A percentile compares a stretch with the other conserved stretches of the same genome.
Conservation (phyloP, 2,888 invertebrate species). For the Plagiodera versicolora region DNA sequence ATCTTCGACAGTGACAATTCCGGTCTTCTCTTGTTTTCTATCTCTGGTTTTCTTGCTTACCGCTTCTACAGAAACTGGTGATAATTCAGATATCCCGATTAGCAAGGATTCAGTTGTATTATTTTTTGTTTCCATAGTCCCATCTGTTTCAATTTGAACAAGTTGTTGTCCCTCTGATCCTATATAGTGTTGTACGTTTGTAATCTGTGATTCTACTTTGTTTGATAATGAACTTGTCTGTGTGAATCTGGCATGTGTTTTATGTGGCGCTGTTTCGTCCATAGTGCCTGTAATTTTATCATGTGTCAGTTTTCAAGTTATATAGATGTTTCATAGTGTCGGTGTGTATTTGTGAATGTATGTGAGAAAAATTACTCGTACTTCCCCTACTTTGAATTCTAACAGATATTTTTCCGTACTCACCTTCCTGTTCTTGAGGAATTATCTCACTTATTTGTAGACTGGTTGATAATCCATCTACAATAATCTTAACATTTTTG, state of each 20-base stretch:
- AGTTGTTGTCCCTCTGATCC: slow-evolving; percentile 61
- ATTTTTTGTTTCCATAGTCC: too few species aligned
- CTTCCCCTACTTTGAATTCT: slow-evolving; percentile 27
- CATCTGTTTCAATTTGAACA: slow-evolving; percentile 39
- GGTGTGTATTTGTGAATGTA: slow-evolving; percentile 28
- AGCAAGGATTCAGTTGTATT: too few species aligned
- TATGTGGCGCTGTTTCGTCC: slow-evolving; percentile 52
- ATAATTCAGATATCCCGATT: too few species aligned
- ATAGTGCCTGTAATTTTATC: slow-evolving; percentile 50
- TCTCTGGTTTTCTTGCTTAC: slow-evolving; percentile 50
- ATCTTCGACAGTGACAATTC: slow-evolving; percentile 48
- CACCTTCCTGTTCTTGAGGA: slow-evolving; percentile 57
- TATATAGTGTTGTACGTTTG: slow-evolving; percentile 47
- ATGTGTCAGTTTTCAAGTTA: slow-evolving; percentile 25
- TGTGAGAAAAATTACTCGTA: slow-evolving; percentile 18
- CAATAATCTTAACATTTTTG: slow-evolving; percentile 53
- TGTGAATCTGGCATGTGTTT: slow-evolving; percentile 51
- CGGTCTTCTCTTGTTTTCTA: slow-evolving; percentile 48
- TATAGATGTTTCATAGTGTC: slow-evolving; percentile 25
- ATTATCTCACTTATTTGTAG: slow-evolving; percentile 56
- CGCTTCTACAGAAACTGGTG: too few species aligned
- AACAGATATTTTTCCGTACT: slow-evolving; percentile 45
- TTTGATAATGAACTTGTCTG: slow-evolving; percentile 45
- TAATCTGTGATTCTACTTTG: slow-evolving; percentile 50
- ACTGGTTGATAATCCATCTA: slow-evolving; percentile 51